phyloP scores from a whole-genome alignment of 2,888 invertebrate species.

The Schizaphis graminum region DNA sequence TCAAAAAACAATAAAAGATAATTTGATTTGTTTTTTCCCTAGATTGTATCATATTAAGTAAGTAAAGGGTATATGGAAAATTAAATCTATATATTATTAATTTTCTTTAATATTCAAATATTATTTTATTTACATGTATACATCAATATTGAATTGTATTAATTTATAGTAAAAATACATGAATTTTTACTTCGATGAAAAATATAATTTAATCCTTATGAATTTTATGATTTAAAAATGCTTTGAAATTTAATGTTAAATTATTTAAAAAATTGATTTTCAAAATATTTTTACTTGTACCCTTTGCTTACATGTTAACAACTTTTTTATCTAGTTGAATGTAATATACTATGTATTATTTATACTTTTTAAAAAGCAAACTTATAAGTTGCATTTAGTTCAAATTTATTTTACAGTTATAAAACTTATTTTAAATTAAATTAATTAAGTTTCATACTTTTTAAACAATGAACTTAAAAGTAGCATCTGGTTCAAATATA shows the following conservation, averaged over 20 bases:
- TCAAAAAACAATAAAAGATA: background rate
- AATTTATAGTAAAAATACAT: background rate
- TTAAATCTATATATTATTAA: background rate
- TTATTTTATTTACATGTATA: background rate
- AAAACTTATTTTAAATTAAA: too few relatives aligned
- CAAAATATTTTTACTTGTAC: background rate
- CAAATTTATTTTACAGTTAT: slow-evolving; percentile 5
- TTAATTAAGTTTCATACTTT: background rate
- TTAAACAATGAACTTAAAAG: background rate
- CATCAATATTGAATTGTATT: background rate
- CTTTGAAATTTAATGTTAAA: background rate
- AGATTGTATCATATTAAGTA: background rate
- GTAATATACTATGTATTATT: background rate
- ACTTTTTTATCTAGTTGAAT: background rate
- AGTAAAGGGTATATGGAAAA: background rate
- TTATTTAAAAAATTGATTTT: background rate
- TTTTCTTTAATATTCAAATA: background rate
- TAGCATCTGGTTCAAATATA: background rate
- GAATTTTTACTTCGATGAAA: background rate
- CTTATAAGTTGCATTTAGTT: background rate
- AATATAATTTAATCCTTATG: too few relatives aligned
- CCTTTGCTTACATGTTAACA: background rate
- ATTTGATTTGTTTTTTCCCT: background rate
- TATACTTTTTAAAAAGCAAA: slow-evolving; percentile 3
- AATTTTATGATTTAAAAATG: too few relatives aligned